Evolutionary conservation across 2,888 invertebrate genomes (phyloP).

Genomic region (Nephrotoma guestfalica): DNA sequence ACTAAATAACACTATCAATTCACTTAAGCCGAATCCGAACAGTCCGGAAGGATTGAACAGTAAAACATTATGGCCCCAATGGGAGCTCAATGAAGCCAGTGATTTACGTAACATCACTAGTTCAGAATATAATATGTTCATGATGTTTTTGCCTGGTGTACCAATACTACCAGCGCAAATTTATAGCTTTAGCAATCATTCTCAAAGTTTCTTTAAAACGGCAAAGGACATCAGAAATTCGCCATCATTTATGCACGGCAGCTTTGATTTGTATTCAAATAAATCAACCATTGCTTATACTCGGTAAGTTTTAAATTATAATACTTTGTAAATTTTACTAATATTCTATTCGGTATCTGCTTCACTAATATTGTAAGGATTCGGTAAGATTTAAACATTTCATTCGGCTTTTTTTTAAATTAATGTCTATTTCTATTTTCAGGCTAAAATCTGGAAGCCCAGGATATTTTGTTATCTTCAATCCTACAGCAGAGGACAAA

Average conservation of each 20-base stretch:
- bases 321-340: not conserved
- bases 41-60: constrained; percentile 9
- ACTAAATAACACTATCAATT: constrained; percentile 18
- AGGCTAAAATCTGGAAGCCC: constrained; percentile 62
- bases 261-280: constrained; percentile 31
- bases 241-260: constrained; percentile 51
- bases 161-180: constrained; percentile 39
- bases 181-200: constrained; percentile 18
- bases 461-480: constrained; percentile 57
- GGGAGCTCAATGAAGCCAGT: constrained; percentile 21
- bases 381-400: not conserved
- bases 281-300: constrained; percentile 47
- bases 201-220: constrained; percentile 16
- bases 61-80: constrained; percentile 26
- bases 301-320: constrained; percentile 37
- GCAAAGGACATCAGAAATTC: constrained; percentile 35
- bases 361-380: not conserved
- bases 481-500: constrained; percentile 38
- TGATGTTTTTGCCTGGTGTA: constrained; percentile 65
- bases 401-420: not conserved
- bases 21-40: constrained; percentile 10
- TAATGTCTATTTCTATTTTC: constrained; percentile 4
- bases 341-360: not conserved
- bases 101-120: constrained; percentile 16
- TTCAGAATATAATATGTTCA: constrained; percentile 45